Percentiles rank a stretch among this genome's conserved stretches.
These are phyloP conservation scores for Platyrinchus mystaceus DNA, from an alignment of 2,797 vertebrate genomes.

Conservation along the genomic window DNA sequence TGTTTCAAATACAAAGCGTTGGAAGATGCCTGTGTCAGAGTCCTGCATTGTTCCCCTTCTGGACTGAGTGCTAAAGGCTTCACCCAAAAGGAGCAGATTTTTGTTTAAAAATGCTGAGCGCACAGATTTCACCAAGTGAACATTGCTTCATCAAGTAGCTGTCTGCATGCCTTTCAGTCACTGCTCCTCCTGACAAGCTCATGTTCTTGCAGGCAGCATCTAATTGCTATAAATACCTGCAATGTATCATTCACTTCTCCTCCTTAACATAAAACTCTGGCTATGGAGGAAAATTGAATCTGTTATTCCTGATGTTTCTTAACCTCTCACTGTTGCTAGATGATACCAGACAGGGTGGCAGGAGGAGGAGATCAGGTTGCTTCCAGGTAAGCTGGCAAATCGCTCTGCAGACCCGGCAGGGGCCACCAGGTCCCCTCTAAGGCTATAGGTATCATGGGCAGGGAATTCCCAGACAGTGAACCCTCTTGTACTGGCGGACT, in stretches of 20 bases:
- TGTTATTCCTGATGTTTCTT: conserved; percentile 13
- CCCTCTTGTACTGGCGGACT: not conserved
- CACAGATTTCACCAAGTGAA: not conserved
- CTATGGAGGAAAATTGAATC: conserved; percentile 3
- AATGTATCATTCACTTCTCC: not conserved
- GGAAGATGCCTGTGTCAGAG: not conserved
- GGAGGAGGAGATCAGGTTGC: conserved; percentile 33
- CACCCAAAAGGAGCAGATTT: not conserved
- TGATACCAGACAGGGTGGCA: not conserved
- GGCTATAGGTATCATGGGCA: conserved; percentile 18
- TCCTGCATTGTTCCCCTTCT: not conserved
- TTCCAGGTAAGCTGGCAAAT: conserved; percentile 27
- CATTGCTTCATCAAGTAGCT: not conserved
- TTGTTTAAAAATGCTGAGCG: not conserved
- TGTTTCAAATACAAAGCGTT: not conserved
- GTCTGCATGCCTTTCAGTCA: not conserved
- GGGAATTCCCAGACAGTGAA: conserved; percentile 35
- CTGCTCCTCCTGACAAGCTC: conserved; percentile 11
- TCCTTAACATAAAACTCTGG: conserved; percentile 29
- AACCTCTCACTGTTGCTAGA: not conserved
- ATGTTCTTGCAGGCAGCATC: not conserved
- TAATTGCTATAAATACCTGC: conserved; percentile 29
- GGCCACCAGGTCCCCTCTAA: conserved; percentile 3
- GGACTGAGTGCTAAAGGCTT: not conserved
- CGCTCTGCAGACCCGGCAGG: not conserved